Evolutionary conservation across 1,140 invertebrate genomes (phyloP), one percentile per base, ranked within the genome.

Genomic region (Psilanteris sp.): DNA sequence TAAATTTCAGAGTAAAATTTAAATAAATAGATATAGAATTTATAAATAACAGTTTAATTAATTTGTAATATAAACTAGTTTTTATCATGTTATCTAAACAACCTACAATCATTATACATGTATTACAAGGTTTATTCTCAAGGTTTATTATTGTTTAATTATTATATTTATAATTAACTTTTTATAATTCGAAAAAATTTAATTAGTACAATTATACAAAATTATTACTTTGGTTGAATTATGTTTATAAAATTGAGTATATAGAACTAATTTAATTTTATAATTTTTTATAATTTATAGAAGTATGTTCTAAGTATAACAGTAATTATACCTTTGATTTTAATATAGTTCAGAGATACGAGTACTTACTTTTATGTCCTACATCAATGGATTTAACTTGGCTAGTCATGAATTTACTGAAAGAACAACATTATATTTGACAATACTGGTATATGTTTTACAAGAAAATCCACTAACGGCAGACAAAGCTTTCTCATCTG

Each of bases 401-500:
- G 91, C 92, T 0, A 85, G 92, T 10, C 90, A 89, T 74, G 90
- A 93, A 4, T 93, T 93, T 75, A 93, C 91, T 0, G 92, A 94
- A 72, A 90, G 94, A 46, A 89, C 93, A 34, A 92, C 94, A 15
- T 86, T 95, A 11, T 94, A 91, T 81, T 85, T 94, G 9, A 93
- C 93, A 4, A 88, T 96, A 27, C 85, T 94, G 41, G 87, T 91
- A 1, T 94, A 91, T 64, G 91, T 94, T 66, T 79, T 93, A 29
- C 81, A 90, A 37, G 91, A 91, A 2, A 90, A 92, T 10, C 80
- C 84, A 3, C 90, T 94, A 55, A 90, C 91, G 1, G 90, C 93
- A 0, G 91, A 92, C 55, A 91, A 92, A 78, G 92, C 94, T 3
- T 95, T 95, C 83, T 92, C 93, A 4, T 89, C 93, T 55, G 91